Conservation (phyloP, 1,140 invertebrate genomes). For the Lithobius niger region DNA sequence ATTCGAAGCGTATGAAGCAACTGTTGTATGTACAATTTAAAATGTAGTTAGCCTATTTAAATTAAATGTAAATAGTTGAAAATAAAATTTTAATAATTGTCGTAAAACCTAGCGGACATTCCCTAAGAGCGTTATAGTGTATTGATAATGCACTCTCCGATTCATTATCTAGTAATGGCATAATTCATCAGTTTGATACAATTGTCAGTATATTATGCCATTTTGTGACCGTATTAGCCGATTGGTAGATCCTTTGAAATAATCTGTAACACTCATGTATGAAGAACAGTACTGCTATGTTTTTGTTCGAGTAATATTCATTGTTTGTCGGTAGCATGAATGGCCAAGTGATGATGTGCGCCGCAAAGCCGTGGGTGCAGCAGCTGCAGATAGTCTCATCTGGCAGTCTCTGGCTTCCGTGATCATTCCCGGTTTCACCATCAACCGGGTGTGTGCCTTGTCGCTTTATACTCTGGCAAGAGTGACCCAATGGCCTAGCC, state of each 20-base stretch:
- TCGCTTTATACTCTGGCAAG: slow-evolving; percentile 40
- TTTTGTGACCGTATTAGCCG: background rate
- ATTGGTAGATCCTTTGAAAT: background rate
- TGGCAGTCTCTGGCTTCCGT: slow-evolving; percentile 93
- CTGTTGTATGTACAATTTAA: too few relatives aligned
- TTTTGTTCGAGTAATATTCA: slow-evolving; percentile 1
- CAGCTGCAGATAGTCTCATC: slow-evolving; percentile 63
- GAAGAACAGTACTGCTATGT: slow-evolving; percentile 2
- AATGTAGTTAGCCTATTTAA: too few relatives aligned
- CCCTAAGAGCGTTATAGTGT: too few relatives aligned
- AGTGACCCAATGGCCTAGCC: slow-evolving; percentile 32
- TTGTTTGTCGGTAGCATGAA: too few relatives aligned
- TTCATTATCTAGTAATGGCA: too few relatives aligned
- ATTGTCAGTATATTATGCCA: too few relatives aligned
- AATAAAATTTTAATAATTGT: too few relatives aligned
- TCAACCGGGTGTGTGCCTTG: slow-evolving; percentile 67
- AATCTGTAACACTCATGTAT: slow-evolving; percentile 7
- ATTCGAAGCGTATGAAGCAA: too few relatives aligned
- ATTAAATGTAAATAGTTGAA: too few relatives aligned
- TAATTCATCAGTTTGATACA: too few relatives aligned
- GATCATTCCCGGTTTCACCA: slow-evolving; percentile 77
- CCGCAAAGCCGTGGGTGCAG: slow-evolving; percentile 26
- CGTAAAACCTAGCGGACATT: too few relatives aligned
- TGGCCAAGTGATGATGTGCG: slow-evolving; percentile 18
- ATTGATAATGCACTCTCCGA: too few relatives aligned